Percentiles rank a stretch among this genome's conserved stretches.
Conservation (phyloP, 2,888 invertebrate species). For the Drosophila testacea region DNA sequence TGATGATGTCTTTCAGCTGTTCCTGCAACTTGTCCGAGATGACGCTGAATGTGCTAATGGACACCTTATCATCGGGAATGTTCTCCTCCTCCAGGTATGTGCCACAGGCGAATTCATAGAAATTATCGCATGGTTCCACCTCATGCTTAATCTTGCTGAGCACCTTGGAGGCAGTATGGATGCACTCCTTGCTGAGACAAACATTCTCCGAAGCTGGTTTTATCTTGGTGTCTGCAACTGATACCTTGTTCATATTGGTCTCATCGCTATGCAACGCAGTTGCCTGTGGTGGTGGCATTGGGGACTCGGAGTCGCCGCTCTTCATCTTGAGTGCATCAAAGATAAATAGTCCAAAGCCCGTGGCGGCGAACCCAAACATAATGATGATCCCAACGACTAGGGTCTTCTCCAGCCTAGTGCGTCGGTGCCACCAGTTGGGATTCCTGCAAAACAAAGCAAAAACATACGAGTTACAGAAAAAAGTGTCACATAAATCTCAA, state of each 20-base stretch:
- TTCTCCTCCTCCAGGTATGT: conserved; percentile 88
- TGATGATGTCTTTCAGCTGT: conserved; percentile 84
- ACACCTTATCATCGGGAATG: conserved; percentile 89
- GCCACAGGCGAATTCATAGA: conserved; percentile 91
- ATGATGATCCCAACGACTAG: conserved; percentile 87
- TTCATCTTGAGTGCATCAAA: conserved; percentile 81
- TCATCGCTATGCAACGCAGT: conserved; percentile 75
- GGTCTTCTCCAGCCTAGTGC: conserved; percentile 90
- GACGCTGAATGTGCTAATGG: conserved; percentile 85
- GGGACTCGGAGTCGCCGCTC: background rate
- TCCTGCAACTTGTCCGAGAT: conserved; percentile 85
- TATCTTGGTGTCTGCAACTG: conserved; percentile 68
- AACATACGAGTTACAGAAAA: conserved; percentile 2
- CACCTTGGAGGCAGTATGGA: conserved; percentile 90
- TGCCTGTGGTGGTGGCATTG: conserved; percentile 56
- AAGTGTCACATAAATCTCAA: conserved; percentile 49
- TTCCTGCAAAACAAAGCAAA: conserved; percentile 86
- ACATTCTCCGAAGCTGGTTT: conserved; percentile 82
- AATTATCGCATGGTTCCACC: conserved; percentile 91
- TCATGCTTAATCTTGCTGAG: conserved; percentile 88
- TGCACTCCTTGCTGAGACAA: conserved; percentile 92
- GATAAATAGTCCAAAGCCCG: conserved; percentile 85
- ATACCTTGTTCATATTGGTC: conserved; percentile 62
- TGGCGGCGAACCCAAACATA: conserved; percentile 88
- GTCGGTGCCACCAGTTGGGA: conserved; percentile 93